phyloP scores from a whole-genome alignment of 2,888 invertebrate genomes.

The Resseliella maxima region DNA sequence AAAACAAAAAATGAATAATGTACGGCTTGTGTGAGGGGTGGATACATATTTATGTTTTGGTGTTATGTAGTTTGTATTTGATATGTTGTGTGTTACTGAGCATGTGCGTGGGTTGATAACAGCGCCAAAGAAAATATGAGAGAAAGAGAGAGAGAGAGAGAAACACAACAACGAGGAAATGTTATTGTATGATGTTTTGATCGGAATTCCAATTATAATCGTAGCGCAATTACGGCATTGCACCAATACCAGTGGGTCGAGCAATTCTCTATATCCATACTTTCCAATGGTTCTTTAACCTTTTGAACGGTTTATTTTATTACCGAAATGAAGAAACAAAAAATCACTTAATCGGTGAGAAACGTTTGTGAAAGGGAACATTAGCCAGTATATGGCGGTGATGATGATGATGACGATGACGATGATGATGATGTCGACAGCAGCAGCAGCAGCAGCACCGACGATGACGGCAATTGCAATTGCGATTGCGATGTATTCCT shows the following conservation, averaged over 20 bases:
- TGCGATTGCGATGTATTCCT: not conserved
- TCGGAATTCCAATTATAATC: constrained; percentile 26
- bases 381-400: not conserved
- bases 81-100: not conserved
- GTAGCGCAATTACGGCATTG: constrained; percentile 37
- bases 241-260: not conserved
- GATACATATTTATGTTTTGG: not conserved
- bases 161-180: too few species aligned
- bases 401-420: too few species aligned
- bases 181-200: not conserved
- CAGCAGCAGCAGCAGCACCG: not conserved
- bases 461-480: too few species aligned
- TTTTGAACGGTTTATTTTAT: constrained; percentile 43
- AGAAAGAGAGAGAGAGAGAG: too few species aligned
- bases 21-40: not conserved
- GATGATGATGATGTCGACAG: not conserved
- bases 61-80: not conserved
- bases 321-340: constrained; percentile 24
- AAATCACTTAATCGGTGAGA: constrained; percentile 6
- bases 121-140: too few species aligned
- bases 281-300: constrained; percentile 33
- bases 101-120: constrained; percentile 34
- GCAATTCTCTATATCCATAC: not conserved
- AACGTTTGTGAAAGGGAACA: constrained; percentile 11
- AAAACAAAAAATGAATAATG: too few species aligned